Conservation (phyloP, 2,113 vertebrate genomes). For the Alethe diademata region DNA sequence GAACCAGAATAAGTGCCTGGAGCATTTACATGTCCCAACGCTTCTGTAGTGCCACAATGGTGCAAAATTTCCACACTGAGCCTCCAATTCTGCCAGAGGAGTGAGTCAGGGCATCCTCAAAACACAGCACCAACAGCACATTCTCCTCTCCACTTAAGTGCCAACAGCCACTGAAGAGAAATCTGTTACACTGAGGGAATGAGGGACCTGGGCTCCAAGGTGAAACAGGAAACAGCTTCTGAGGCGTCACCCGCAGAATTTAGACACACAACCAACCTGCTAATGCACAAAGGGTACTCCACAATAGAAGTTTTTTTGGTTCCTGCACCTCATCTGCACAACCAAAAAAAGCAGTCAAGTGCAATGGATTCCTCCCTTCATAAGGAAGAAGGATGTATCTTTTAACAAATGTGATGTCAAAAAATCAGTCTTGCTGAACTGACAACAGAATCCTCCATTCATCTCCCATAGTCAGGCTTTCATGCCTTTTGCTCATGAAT, state of each 20-base stretch:
- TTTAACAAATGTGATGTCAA: not conserved
- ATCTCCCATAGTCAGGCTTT: not conserved
- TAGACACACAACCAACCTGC: not conserved
- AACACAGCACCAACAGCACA: not conserved
- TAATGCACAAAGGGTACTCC: not conserved
- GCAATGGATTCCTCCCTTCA: not conserved
- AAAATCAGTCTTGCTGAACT: not conserved
- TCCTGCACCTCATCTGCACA: not conserved
- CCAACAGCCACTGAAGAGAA: not conserved
- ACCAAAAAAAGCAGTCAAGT: not conserved
- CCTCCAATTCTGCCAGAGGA: not conserved
- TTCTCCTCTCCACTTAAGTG: not conserved
- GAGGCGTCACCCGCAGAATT: not conserved
- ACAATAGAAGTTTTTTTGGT: not conserved
- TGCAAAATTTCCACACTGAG: not conserved
- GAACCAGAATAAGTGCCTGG: not conserved
- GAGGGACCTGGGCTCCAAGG: not conserved
- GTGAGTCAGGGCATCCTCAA: not conserved
- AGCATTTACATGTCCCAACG: not conserved
- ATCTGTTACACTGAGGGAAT: not conserved
- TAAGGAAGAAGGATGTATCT: not conserved
- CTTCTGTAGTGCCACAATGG: not conserved
- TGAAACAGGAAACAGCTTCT: not conserved
- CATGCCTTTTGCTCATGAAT: not conserved
- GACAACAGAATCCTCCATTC: not conserved